Evolutionary conservation across 2,888 invertebrate species (phyloP).

Genomic region (Scaptomyza flava): DNA sequence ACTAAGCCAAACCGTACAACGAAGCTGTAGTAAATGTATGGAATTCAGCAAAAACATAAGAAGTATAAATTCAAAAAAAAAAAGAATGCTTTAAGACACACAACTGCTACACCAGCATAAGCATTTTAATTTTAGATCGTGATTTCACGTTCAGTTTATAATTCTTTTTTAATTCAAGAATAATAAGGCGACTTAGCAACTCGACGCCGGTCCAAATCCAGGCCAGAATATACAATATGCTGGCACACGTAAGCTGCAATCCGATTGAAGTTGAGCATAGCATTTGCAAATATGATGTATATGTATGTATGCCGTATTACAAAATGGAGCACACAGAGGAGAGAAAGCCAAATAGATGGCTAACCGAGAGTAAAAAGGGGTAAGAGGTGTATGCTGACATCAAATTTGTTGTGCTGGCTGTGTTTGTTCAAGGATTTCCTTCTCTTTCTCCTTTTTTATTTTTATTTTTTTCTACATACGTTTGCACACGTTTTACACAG

Average conservation of each 20-base stretch:
- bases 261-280: not conserved
- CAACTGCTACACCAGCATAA: not conserved
- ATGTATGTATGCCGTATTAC: constrained; percentile 1
- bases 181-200: constrained; percentile 33
- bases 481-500: constrained; percentile 37
- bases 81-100: not conserved
- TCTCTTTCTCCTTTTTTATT: not conserved
- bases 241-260: constrained; percentile 22
- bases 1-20: not conserved
- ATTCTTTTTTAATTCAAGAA: constrained; percentile 18
- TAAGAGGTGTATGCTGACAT: not conserved
- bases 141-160: constrained; percentile 7
- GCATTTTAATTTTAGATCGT: not conserved
- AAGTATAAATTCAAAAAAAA: not conserved
- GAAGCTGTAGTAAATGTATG: not conserved
- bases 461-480: constrained; percentile 16
- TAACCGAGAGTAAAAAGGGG: not conserved
- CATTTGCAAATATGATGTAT: constrained; percentile 27
- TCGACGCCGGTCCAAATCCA: constrained; percentile 17
- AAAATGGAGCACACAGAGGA: constrained; percentile 16
- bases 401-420: constrained; percentile 23
- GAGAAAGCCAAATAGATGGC: not conserved
- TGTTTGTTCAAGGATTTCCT: constrained; percentile 32
- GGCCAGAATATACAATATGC: constrained; percentile 13
- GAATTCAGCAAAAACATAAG: too few relatives aligned